Percentiles rank a stretch among this genome's conserved stretches.
These are phyloP conservation scores for Cerastis rubricosa DNA, from an alignment of 2,888 invertebrate species.

Conservation along the genomic window DNA sequence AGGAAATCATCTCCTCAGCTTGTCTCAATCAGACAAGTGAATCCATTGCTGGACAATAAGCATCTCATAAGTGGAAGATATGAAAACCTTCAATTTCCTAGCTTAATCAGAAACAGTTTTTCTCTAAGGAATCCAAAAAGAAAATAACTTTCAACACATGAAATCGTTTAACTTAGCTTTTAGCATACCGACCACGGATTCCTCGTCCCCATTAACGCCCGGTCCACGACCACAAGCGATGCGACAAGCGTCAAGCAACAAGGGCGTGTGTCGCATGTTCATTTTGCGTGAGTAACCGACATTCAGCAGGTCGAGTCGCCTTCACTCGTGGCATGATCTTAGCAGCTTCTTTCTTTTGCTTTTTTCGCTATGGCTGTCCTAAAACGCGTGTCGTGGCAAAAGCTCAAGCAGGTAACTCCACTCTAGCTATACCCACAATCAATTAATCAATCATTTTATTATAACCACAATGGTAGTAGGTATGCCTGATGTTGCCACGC, in stretches of 20 bases:
- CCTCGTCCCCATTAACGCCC: slow-evolving; percentile 6
- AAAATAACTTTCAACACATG: neutral
- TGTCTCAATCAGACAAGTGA: neutral
- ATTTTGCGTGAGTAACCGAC: neutral
- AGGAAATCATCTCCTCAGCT: neutral
- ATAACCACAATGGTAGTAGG: neutral
- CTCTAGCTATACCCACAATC: neutral
- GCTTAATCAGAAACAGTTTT: neutral
- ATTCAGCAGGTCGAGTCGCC: neutral
- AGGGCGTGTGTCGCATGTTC: neutral
- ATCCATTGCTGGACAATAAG: neutral
- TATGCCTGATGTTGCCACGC: neutral
- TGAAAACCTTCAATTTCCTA: neutral
- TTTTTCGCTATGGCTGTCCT: neutral
- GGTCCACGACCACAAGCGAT: neutral
- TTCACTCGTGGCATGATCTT: neutral
- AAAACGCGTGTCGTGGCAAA: neutral
- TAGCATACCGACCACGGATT: slow-evolving; percentile 18
- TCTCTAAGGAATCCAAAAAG: neutral
- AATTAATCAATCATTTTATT: too few species aligned
- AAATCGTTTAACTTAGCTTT: neutral
- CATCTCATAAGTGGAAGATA: neutral
- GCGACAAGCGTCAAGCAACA: neutral
- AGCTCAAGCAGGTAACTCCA: neutral
- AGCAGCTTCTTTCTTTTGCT: neutral